These are phyloP conservation scores for Catharus minimus DNA, from an alignment of 2,113 vertebrate species.

Conservation along the genomic window DNA sequence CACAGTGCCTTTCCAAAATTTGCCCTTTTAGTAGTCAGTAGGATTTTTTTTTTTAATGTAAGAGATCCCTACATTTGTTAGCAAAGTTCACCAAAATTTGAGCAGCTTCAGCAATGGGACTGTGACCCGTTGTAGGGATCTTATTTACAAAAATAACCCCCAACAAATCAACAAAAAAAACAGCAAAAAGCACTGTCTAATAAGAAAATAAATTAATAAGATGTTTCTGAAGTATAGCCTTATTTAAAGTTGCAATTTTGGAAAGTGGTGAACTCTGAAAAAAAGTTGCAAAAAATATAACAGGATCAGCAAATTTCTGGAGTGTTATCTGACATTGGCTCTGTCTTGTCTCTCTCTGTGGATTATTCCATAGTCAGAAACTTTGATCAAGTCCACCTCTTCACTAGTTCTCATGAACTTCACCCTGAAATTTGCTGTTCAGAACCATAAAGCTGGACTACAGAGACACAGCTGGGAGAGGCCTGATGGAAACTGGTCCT, in stretches of 20 bases:
- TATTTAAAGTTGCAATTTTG: neutral
- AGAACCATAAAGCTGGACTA: neutral
- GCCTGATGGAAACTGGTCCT: neutral
- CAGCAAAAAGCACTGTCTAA: neutral
- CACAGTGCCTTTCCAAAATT: neutral
- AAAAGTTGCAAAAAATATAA: neutral
- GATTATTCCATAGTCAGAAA: neutral
- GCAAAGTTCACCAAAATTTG: neutral
- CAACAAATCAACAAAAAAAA: neutral
- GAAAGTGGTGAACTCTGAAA: neutral
- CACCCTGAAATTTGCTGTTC: neutral
- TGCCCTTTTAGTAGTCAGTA: neutral
- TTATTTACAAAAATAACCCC: neutral
- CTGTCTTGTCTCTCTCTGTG: neutral
- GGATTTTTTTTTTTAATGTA: neutral
- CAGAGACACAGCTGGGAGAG: neutral
- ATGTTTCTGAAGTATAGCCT: neutral
- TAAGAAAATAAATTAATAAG: neutral
- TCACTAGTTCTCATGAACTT: slow-evolving; percentile 5
- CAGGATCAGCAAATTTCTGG: neutral
- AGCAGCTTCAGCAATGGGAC: neutral
- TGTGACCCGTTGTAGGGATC: neutral
- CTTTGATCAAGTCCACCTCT: neutral
- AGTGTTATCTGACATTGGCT: neutral
- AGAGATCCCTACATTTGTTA: neutral